Percentiles rank a stretch among this genome's conserved stretches.
Evolutionary conservation across 2,888 invertebrate species (phyloP).

Genomic region (Patella ulyssiponensis): DNA sequence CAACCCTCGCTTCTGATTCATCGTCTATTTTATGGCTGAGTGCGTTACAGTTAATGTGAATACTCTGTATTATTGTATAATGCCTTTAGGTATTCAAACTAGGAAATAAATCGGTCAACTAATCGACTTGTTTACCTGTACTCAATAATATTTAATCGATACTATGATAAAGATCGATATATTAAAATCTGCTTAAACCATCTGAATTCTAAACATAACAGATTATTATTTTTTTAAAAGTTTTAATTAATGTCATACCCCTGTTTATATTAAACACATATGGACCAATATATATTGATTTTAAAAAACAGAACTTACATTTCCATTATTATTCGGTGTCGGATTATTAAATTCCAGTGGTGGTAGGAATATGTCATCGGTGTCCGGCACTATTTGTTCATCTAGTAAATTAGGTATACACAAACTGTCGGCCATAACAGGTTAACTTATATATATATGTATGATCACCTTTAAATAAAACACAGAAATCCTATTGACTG

Average conservation of each 20-base stretch:
- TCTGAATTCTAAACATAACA: too few species aligned
- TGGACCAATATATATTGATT: neutral
- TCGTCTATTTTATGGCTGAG: conserved; percentile 1
- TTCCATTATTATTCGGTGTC: conserved; percentile 29
- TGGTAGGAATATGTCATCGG: conserved; percentile 60
- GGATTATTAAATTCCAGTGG: conserved; percentile 45
- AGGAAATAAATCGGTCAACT: too few species aligned
- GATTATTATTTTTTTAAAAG: too few species aligned
- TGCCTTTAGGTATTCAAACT: too few species aligned
- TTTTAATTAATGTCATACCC: too few species aligned
- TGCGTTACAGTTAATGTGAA: neutral
- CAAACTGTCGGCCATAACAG: conserved; percentile 60
- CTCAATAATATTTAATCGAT: too few species aligned
- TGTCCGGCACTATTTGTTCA: conserved; percentile 69
- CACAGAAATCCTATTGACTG: neutral
- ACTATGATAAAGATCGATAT: too few species aligned
- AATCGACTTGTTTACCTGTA: too few species aligned
- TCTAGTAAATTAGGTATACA: conserved; percentile 53
- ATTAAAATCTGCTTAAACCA: too few species aligned
- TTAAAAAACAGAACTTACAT: conserved; percentile 35
- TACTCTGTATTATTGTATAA: too few species aligned
- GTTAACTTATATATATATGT: neutral
- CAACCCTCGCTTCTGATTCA: conserved; percentile 22
- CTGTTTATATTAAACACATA: too few species aligned
- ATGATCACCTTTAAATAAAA: neutral